phyloP scores from a whole-genome alignment of 2,888 invertebrate species.

The Microplitis deprimator region DNA sequence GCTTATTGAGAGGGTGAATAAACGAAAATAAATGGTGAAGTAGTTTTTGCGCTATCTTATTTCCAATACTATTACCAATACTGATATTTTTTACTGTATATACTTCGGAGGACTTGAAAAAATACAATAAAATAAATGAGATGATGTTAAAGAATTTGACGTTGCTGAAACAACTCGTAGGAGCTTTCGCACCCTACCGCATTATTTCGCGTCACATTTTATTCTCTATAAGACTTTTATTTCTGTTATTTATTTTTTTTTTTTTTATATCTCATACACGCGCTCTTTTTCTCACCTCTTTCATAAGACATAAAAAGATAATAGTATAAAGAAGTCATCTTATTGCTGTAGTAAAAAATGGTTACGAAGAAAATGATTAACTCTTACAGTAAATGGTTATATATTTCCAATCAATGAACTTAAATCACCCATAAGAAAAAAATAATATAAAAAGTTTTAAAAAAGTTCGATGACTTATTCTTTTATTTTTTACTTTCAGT shows the following conservation, averaged over 20 bases:
- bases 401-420: slow-evolving; percentile 12
- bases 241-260: slow-evolving; percentile 1
- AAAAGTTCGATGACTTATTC: slow-evolving; percentile 21
- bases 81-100: background rate
- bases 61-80: background rate
- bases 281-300: background rate
- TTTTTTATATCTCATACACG: slow-evolving; percentile 10
- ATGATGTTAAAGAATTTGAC: background rate
- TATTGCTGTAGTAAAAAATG: background rate
- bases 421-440: background rate
- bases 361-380: background rate
- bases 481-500: slow-evolving; percentile 17
- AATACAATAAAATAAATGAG: slow-evolving; percentile 7
- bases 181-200: slow-evolving; percentile 21
- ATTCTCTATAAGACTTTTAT: background rate
- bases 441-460: background rate
- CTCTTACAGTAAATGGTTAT: background rate
- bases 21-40: slow-evolving; percentile 5
- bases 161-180: background rate
- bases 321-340: slow-evolving; percentile 10
- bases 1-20: slow-evolving; percentile 5
- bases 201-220: slow-evolving; percentile 7
- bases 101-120: background rate
- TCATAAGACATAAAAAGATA: background rate
- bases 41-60: slow-evolving; percentile 3